Evolutionary conservation across 92 coral and sea anemone species (phyloP).

Genomic region (Desmophyllum pertusum): DNA sequence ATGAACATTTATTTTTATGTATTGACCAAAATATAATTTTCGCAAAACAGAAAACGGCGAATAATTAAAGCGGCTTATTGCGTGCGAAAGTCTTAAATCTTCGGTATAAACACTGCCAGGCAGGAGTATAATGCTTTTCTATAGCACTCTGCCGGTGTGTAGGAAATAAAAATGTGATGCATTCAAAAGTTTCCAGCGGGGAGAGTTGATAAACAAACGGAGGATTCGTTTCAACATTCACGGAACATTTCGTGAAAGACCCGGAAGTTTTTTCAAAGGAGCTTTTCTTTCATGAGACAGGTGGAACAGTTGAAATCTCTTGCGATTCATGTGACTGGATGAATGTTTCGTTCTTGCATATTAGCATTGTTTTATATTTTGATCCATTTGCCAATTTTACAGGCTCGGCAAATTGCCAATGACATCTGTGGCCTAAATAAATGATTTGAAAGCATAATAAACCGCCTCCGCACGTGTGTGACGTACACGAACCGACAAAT

Average conservation of each 20-base stretch:
- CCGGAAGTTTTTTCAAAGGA: not conserved
- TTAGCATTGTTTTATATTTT: not conserved
- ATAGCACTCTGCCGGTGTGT: not conserved
- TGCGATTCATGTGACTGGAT: not conserved
- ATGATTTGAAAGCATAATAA: not conserved
- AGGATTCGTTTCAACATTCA: not conserved
- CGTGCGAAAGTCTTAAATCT: not conserved
- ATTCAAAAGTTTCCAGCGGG: not conserved
- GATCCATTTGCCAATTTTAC: not conserved
- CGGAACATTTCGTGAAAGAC: not conserved
- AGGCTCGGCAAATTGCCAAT: constrained; percentile 10
- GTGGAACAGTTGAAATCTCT: not conserved
- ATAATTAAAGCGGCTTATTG: no score
- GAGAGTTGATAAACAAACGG: not conserved
- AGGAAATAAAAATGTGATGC: not conserved
- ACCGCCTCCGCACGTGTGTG: constrained; percentile 46
- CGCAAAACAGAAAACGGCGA: no score
- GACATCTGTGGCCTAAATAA: constrained; percentile 3
- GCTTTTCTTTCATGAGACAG: not conserved
- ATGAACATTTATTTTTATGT: no score
- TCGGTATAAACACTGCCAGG: not conserved
- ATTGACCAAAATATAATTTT: no score
- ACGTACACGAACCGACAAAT: not conserved
- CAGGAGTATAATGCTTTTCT: not conserved
- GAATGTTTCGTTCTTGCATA: not conserved